phyloP scores from a whole-genome alignment of 1,140 invertebrate species.

The Danaus melanippus region DNA sequence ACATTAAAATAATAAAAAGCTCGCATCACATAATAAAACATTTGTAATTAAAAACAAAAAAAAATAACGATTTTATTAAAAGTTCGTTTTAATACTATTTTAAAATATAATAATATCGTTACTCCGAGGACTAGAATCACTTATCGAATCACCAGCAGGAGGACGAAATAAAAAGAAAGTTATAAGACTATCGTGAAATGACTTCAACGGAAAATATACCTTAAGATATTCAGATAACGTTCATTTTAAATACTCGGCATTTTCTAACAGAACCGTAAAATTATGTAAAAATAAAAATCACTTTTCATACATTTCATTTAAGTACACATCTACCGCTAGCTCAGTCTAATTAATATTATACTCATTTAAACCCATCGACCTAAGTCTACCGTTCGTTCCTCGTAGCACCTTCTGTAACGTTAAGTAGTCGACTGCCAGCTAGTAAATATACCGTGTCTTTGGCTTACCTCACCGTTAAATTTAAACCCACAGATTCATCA shows the following conservation, averaged over 20 bases:
- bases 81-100: constrained; percentile 7
- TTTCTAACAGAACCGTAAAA: neutral
- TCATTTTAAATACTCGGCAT: no score
- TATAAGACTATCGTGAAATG: neutral
- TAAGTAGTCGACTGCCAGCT: constrained; percentile 14
- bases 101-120: constrained; percentile 7
- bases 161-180: constrained; percentile 3
- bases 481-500: neutral
- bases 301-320: constrained; percentile 9
- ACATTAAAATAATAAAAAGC: constrained; percentile 1
- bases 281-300: constrained; percentile 8
- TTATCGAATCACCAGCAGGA: constrained; percentile 10
- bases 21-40: constrained; percentile 2
- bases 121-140: constrained; percentile 13
- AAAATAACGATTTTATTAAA: constrained; percentile 6
- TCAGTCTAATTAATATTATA: constrained; percentile 17
- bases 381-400: constrained; percentile 1
- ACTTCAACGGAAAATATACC: neutral
- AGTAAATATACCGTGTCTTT: constrained; percentile 19
- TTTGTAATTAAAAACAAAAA: constrained; percentile 8
- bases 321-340: constrained; percentile 22
- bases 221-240: neutral
- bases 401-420: constrained; percentile 13
- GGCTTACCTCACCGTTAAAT: constrained; percentile 10
- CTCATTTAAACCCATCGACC: neutral